Percentiles rank a stretch among this genome's conserved stretches.
phyloP scores from a whole-genome alignment of 2,113 vertebrate species.

The Cricetomys ansorgei region DNA sequence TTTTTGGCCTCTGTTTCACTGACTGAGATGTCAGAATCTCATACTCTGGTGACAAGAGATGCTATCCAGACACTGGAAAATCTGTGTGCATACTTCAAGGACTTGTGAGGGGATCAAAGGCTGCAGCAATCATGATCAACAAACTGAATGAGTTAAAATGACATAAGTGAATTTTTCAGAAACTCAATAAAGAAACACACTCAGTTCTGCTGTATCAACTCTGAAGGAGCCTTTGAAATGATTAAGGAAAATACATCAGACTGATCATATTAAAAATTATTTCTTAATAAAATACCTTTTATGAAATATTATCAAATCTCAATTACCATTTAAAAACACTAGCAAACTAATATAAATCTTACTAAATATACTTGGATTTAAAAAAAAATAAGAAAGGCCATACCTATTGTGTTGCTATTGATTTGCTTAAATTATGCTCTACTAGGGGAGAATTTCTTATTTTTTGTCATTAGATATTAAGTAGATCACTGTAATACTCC shows the following conservation, averaged over 20 bases:
- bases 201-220: constrained; percentile 44
- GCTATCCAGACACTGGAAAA: not conserved
- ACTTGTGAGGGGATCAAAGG: not conserved
- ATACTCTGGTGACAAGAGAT: not conserved
- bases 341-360: constrained; percentile 68
- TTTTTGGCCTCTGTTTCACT: not conserved
- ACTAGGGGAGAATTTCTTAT: not conserved
- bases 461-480: not conserved
- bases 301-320: constrained; percentile 73
- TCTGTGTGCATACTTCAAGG: not conserved
- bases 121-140: not conserved
- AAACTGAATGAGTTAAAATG: not conserved
- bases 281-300: constrained; percentile 65
- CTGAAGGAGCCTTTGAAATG: not conserved
- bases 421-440: not conserved
- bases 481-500: not conserved
- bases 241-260: constrained; percentile 70
- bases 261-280: not conserved
- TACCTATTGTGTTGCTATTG: not conserved
- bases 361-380: constrained; percentile 62
- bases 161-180: not conserved
- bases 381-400: constrained; percentile 67
- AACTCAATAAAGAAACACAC: not conserved
- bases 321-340: constrained; percentile 64
- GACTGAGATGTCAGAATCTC: not conserved